Conservation (phyloP, 2,113 vertebrate species). For the Salvelinus sp. region DNA sequence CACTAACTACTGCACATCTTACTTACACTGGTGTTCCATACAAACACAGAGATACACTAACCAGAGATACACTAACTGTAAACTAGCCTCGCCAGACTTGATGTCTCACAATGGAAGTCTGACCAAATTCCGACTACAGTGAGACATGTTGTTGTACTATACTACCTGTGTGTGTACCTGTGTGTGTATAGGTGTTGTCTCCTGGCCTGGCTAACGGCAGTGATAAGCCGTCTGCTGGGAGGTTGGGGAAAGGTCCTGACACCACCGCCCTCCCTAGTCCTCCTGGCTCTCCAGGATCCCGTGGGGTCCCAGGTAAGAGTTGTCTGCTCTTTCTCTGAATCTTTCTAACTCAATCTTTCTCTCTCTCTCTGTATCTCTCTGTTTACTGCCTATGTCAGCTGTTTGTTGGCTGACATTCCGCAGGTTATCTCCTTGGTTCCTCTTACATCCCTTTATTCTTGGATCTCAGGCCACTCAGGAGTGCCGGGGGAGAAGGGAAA, state of each 20-base stretch:
- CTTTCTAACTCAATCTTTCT: neutral
- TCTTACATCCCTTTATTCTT: too few relatives aligned
- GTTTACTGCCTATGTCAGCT: neutral
- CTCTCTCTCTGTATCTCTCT: neutral
- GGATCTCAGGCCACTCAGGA: conserved; percentile 66
- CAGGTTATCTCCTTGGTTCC: too few relatives aligned
- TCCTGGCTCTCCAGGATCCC: conserved; percentile 66
- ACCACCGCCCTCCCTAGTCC: conserved; percentile 46
- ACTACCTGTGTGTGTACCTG: neutral
- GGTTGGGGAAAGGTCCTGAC: conserved; percentile 63
- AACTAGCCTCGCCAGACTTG: too few relatives aligned
- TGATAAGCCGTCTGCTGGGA: conserved; percentile 61
- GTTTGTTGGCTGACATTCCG: neutral
- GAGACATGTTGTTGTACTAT: too few relatives aligned
- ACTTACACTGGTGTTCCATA: neutral
- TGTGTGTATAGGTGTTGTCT: conserved; percentile 22
- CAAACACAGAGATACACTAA: neutral
- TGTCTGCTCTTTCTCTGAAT: too few relatives aligned
- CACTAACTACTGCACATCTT: neutral
- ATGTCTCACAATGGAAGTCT: too few relatives aligned
- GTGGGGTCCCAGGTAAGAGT: conserved; percentile 70
- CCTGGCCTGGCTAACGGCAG: conserved; percentile 68
- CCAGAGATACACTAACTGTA: too few relatives aligned
- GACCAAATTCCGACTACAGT: neutral
- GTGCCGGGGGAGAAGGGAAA: conserved; percentile 68